Evolutionary conservation across 1,140 invertebrate species (phyloP).

Genomic region (Caenorhabditis tropicalis): DNA sequence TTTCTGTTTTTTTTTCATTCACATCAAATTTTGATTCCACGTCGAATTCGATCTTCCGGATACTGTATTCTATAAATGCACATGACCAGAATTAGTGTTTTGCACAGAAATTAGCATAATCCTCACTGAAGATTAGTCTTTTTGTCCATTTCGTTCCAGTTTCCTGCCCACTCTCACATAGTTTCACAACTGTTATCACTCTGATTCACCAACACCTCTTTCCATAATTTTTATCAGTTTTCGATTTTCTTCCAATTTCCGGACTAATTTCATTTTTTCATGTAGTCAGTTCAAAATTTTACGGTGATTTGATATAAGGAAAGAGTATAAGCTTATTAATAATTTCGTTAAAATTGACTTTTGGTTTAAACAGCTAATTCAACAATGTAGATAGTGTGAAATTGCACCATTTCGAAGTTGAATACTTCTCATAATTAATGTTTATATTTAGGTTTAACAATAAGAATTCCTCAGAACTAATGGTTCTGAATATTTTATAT

Average conservation of each 20-base stretch:
- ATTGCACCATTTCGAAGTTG: no score
- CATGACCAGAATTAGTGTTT: not conserved
- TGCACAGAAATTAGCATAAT: slow-evolving; percentile 19
- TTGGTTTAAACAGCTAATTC: not conserved
- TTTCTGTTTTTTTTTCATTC: not conserved
- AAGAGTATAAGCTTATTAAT: not conserved
- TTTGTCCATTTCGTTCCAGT: not conserved
- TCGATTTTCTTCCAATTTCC: not conserved
- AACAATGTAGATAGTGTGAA: no score
- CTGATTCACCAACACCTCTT: not conserved
- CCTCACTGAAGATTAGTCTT: not conserved
- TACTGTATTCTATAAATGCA: not conserved
- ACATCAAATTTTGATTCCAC: not conserved
- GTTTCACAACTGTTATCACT: not conserved
- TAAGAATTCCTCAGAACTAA: no score
- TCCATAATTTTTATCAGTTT: not conserved
- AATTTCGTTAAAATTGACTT: not conserved
- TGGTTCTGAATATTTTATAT: no score
- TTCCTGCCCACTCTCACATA: not conserved
- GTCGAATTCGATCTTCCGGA: not conserved
- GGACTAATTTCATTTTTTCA: not conserved
- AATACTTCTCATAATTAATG: no score
- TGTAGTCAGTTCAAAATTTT: not conserved
- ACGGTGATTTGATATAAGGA: not conserved
- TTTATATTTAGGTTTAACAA: no score